Base-by-base conservation (phyloP, 2,113 vertebrate genomes). In the Empidonax traillii region DNA sequence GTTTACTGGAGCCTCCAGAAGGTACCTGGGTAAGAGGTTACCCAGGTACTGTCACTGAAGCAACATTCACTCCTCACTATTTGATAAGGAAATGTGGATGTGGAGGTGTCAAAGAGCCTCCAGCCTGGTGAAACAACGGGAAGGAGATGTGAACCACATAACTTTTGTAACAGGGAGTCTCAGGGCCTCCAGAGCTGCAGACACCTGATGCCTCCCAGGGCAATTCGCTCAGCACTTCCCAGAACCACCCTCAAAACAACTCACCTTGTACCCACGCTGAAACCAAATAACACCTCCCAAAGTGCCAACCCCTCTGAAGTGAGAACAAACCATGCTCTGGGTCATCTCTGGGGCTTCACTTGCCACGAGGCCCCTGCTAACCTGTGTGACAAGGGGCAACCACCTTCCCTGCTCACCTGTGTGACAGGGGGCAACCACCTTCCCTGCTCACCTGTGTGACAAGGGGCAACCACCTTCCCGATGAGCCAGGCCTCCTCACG, bases 401-500 rank as follows among this genome's bases (percentile, higher is more conserved):
- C 49, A 99, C 91, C 3, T 39, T 39, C 39, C 39, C 39, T 39
- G 39, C 39, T 39, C 4, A 39, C 39, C 39, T 39, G 39, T 39
- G 39, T 39, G 39, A 39, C 39, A 39, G 10, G 89, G 94, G 17
- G 94, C 85, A 62, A 99, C 89, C 49, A 99, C 91, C 3, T 97
- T 98, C 52, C 23, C 52, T 79, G 76, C 97, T 98, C 65, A 99
- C 99, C 98, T 69, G 98, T 93, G 61, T 96, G 94, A 93, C 87
- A 97, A 59, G 89, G 95, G 18, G 94, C 85, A 62, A 99, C 89
- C 49, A 99, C 91, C 3, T 97, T 98, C 12, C 99, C 99, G 37
- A 99, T 98, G 31, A 98, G 95, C 99, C 99, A 99, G 12, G 98
- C 98, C 58, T 99, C 98, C 73, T 99, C 98, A 2, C 97, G 84